Evolutionary conservation across 2,888 invertebrate species (phyloP).

Genomic region (Eupeodes luniger): DNA sequence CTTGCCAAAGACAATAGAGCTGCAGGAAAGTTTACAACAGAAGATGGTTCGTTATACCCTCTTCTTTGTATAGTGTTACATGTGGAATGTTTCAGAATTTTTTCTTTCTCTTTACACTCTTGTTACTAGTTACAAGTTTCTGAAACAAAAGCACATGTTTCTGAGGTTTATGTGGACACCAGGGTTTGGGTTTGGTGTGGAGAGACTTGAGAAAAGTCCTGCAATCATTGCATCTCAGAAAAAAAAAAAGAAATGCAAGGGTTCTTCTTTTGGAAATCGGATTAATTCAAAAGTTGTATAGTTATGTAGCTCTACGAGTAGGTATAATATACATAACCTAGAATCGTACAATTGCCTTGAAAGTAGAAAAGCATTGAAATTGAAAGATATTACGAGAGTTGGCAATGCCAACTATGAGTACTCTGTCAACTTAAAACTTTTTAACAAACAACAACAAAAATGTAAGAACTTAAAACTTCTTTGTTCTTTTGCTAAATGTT

Average conservation of each 20-base stretch:
- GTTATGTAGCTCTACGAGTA: background rate
- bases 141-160: conserved; percentile 54
- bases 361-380: background rate
- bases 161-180: conserved; percentile 27
- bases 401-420: conserved; percentile 22
- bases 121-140: conserved; percentile 37
- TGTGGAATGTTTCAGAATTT: conserved; percentile 18
- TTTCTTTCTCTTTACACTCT: conserved; percentile 3
- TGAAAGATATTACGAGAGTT: background rate
- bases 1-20: conserved; percentile 63
- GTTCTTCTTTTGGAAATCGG: conserved; percentile 23
- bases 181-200: background rate
- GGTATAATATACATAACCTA: too few relatives aligned
- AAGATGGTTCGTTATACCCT: conserved; percentile 33
- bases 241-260: conserved; percentile 10
- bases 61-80: conserved; percentile 19
- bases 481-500: conserved; percentile 23
- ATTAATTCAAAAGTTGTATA: conserved; percentile 17
- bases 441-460: background rate
- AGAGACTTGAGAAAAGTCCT: conserved; percentile 4
- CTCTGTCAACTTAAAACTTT: background rate
- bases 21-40: conserved; percentile 51
- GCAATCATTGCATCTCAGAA: conserved; percentile 10
- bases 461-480: conserved; percentile 7
- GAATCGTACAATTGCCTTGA: background rate